Evolutionary conservation across 2,113 vertebrate species (phyloP), one percentile per base, ranked within the genome.

Genomic region (Cochlearius cochlearius): DNA sequence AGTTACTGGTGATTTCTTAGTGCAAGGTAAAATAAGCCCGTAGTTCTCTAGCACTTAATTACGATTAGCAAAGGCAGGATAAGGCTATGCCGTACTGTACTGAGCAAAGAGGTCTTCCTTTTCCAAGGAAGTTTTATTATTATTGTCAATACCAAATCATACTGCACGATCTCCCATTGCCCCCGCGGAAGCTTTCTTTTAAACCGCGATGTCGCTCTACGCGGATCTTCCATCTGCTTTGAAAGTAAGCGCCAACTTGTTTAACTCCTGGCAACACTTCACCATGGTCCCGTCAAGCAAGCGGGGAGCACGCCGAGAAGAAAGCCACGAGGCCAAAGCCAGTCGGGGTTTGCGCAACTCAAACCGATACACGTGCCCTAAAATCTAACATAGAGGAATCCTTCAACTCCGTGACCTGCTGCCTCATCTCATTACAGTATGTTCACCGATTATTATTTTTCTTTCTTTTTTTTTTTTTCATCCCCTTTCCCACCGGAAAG

Each of bases 391-490:
- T 29, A 30, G n/a, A 38, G 21, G 74, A 92, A 59, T 20, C 68
- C 32, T 90, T 76, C 22, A 12, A 14, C 59, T 15, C 59, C 15
- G 10, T 32, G 43, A 81, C 60, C 71, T 34, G 6, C n/a, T 0
- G 0, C 68, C 56, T 77, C 50, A 15, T 39, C 67, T 68, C 71
- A 47, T n/a, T 23, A 8, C 3, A 3, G 5, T 2, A 10, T 0
- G 12, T 25, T 43, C 11, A 43, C 38, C 2, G 4, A 7, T 75
- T 38, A 2, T 12, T 72, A 6, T 41, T 41, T 41, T 41, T 41
- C 41, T 41, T 41, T 41, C 41, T 41, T 41, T 41, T 39, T 58
- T 50, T 36, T 55, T 36, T n/a, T 39, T 14, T 41, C 41, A 41
- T 41, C 41, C 41, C 49, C 22, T 45, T 85, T 41, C 27, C 16